phyloP scores from a whole-genome alignment of 2,888 invertebrate species.

The Meteorus cinctellus region DNA sequence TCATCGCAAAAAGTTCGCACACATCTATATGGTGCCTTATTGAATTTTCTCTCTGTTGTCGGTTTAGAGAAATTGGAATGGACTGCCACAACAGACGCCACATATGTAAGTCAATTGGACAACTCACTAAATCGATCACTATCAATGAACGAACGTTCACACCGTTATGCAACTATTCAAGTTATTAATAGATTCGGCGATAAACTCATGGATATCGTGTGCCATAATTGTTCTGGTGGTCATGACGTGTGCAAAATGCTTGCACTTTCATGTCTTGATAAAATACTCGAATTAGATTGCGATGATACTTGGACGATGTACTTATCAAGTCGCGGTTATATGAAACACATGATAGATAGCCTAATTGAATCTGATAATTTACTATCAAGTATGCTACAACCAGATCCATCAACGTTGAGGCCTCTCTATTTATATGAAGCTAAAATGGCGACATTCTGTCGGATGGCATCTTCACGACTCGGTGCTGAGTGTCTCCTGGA shows the following conservation, averaged over 20 bases:
- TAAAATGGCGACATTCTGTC: constrained; percentile 86
- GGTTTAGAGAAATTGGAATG: constrained; percentile 74
- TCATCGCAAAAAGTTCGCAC: constrained; percentile 89
- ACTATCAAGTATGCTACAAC: constrained; percentile 79
- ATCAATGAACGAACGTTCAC: constrained; percentile 66
- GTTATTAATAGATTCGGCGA: constrained; percentile 86
- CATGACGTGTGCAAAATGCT: constrained; percentile 94
- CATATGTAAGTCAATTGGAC: constrained; percentile 81
- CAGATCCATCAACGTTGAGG: constrained; percentile 80
- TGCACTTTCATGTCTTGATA: constrained; percentile 87
- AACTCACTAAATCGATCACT: constrained; percentile 72
- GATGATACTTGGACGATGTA: constrained; percentile 80
- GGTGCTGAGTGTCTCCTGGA: constrained; percentile 81
- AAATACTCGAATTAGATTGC: constrained; percentile 84
- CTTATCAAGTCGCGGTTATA: constrained; percentile 80
- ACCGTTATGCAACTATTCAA: constrained; percentile 75
- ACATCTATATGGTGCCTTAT: constrained; percentile 88
- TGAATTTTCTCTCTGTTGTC: constrained; percentile 87
- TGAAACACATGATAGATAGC: constrained; percentile 88
- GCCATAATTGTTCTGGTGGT: constrained; percentile 90
- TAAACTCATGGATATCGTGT: constrained; percentile 85
- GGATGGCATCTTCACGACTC: constrained; percentile 80
- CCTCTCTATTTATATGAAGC: constrained; percentile 91
- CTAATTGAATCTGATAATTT: constrained; percentile 84
- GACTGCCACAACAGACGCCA: constrained; percentile 72